Evolutionary conservation across 2,888 invertebrate genomes (phyloP).

Genomic region (Scaptomyza flava): DNA sequence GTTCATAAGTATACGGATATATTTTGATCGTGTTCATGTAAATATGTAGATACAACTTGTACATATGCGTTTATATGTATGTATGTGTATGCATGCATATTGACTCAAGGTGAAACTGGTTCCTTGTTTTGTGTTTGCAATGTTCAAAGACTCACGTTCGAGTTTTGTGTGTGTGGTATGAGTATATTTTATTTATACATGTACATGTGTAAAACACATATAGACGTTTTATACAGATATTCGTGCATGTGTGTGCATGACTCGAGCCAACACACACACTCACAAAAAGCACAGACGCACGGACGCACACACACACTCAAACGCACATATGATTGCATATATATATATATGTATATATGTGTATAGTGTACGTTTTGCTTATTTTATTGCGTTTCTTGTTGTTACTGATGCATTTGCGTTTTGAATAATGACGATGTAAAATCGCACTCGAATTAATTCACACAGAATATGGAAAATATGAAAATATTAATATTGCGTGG

Average conservation of each 20-base stretch:
- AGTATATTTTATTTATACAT: conserved; percentile 55
- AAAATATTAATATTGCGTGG: conserved; percentile 12
- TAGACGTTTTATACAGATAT: conserved; percentile 29
- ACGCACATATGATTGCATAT: conserved; percentile 19
- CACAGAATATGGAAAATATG: conserved; percentile 5
- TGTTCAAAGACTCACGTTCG: conserved; percentile 77
- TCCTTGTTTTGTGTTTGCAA: conserved; percentile 77
- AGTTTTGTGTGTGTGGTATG: conserved; percentile 63
- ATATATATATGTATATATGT: not conserved
- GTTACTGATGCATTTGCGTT: conserved; percentile 32
- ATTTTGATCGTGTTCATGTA: conserved; percentile 34
- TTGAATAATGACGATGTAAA: conserved; percentile 34
- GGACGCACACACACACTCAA: conserved; percentile 7
- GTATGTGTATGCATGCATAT: conserved; percentile 32
- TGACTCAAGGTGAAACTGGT: conserved; percentile 77
- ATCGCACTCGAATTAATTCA: conserved; percentile 23
- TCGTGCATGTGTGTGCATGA: conserved; percentile 20
- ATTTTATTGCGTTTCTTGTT: conserved; percentile 31
- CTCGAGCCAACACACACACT: conserved; percentile 21
- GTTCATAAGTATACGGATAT: conserved; percentile 15
- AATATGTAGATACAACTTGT: conserved; percentile 9
- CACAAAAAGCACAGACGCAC: conserved; percentile 28
- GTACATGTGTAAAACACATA: conserved; percentile 10
- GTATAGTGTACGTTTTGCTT: conserved; percentile 18
- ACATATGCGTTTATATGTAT: conserved; percentile 9